Evolutionary conservation across 2,113 vertebrate genomes (phyloP).

Genomic region (Okapia johnstoni): DNA sequence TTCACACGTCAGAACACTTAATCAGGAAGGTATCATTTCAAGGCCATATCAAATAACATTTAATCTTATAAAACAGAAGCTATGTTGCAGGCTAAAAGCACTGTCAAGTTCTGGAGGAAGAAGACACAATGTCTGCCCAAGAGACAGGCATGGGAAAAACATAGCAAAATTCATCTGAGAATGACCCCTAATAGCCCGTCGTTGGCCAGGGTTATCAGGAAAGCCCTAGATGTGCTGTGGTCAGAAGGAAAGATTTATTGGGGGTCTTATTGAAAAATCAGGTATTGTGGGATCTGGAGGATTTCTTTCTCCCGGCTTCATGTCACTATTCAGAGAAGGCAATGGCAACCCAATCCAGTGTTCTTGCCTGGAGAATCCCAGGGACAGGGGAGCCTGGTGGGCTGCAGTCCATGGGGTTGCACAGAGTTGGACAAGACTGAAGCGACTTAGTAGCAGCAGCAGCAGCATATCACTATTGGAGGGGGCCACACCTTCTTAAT

Average conservation of each 20-base stretch:
- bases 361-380: background rate
- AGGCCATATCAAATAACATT: background rate
- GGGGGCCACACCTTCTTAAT: background rate
- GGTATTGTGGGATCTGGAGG: background rate
- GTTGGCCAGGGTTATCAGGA: background rate
- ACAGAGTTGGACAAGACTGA: accelerated
- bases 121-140: background rate
- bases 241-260: background rate
- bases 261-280: background rate
- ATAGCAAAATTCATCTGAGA: background rate
- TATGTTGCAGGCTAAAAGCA: conserved; percentile 6
- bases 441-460: background rate
- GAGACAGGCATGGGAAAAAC: background rate
- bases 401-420: background rate
- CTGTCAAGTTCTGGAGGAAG: background rate
- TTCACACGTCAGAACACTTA: background rate
- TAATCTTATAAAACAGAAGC: background rate
- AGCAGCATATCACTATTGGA: background rate
- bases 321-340: background rate
- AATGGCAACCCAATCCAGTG: background rate
- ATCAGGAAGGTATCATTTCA: background rate
- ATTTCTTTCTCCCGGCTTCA: background rate
- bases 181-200: background rate
- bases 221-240: background rate
- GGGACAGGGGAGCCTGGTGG: background rate